Base-by-base conservation (phyloP, 2,888 invertebrate genomes). In the Heliothis peltigera region DNA sequence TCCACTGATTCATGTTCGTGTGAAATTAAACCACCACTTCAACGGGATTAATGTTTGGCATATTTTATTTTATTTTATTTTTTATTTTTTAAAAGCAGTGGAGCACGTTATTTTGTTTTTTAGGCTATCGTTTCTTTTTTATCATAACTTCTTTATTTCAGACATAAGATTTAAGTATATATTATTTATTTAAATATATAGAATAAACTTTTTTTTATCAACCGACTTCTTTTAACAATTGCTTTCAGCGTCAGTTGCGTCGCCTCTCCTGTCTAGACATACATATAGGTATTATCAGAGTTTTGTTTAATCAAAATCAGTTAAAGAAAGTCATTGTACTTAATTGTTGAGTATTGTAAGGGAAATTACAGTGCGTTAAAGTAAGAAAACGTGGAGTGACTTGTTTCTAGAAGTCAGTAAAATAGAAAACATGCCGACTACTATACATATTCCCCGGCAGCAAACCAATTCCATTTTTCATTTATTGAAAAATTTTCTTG, bases 381-480 rank as follows among this genome's bases (percentile, higher is more conserved):
- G 22, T 15, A n/a, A 17, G 12, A 54, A 32, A 17, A 51, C 18
- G 15, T 42, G 44, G 7, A 46, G 15, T 25, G 48, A 57, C 58
- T 59, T 64, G 54, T 55, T 44, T 25, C 10, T 10, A 32, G 43
- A 8, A 65, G 67, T 61, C 17, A 28, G 35, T 58, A 66, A 61
- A 79, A 80, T 64, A 64, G 64, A 48, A 79, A 75, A 75, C 59
- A 72, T 60, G 65, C 71, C 74, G 65, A 70, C 70, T 64, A 67
- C 63, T 71, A 35, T 66, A 68, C 74, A 75, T 67, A 71, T 78
- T 83, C 80, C 61, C 78, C 79, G 81, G 75, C 80, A 80, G 82
- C 79, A 84, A 85, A 87, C 84, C 87, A 89, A 89, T 90, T 87
- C 76, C 82, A 90, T 88, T 85, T 91, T 89, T 89, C 89, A 90